Conservation (phyloP, 1,140 invertebrate genomes). For the Acromyrmex echinatior region DNA sequence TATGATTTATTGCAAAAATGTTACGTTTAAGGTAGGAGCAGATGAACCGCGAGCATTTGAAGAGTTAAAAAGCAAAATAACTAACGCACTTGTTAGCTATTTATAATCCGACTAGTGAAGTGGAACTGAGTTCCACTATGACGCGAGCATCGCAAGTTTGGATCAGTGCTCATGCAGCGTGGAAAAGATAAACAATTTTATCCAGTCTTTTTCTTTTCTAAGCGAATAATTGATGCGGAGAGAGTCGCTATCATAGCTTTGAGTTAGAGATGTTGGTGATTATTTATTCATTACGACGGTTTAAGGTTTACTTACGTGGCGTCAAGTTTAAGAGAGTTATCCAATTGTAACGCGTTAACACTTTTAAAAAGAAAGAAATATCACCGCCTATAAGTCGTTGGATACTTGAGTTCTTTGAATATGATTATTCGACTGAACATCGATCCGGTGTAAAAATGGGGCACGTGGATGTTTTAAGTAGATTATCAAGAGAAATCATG, state of each 20-base stretch:
- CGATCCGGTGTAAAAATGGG: background rate
- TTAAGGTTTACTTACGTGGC: background rate
- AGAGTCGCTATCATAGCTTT: slow-evolving; percentile 79
- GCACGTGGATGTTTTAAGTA: slow-evolving; percentile 3
- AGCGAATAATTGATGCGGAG: slow-evolving; percentile 76
- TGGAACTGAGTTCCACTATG: slow-evolving; percentile 73
- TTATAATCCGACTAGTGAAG: slow-evolving; percentile 54
- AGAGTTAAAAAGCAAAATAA: background rate
- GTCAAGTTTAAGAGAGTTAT: too few relatives aligned
- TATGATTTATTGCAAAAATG: background rate
- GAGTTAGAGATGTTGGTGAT: slow-evolving; percentile 85
- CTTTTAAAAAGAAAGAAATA: too few relatives aligned
- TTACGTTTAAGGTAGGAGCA: background rate
- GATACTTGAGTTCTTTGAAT: background rate
- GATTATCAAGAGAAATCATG: background rate
- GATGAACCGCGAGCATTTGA: background rate
- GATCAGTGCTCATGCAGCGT: slow-evolving; percentile 67
- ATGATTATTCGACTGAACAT: slow-evolving; percentile 12
- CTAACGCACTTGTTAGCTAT: slow-evolving; percentile 28
- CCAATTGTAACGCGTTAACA: too few relatives aligned
- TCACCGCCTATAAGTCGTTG: background rate
- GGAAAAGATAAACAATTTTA: slow-evolving; percentile 25
- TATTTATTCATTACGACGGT: slow-evolving; percentile 78
- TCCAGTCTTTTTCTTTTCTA: slow-evolving; percentile 53
- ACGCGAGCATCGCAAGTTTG: slow-evolving; percentile 71